Percentiles rank a stretch among this genome's conserved stretches.
Evolutionary conservation across 2,888 invertebrate genomes (phyloP).

Genomic region (Campopleginae sp.): DNA sequence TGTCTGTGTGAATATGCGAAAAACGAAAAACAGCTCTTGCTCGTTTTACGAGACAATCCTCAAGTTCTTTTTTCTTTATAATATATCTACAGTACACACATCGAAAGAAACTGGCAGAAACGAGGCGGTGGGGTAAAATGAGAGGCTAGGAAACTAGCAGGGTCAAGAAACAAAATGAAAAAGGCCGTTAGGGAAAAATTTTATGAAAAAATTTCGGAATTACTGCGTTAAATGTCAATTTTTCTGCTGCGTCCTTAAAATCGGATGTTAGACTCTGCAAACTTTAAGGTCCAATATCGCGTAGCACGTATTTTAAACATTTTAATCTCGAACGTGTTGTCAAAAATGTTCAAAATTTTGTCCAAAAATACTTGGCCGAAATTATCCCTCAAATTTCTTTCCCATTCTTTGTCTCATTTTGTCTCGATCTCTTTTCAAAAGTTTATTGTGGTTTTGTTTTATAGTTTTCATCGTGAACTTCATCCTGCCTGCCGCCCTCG

Average conservation of each 20-base stretch:
- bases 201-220: too few species aligned
- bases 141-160: neutral
- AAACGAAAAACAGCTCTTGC: slow-evolving; percentile 25
- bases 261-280: too few species aligned
- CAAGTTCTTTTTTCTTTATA: slow-evolving; percentile 35
- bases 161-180: neutral
- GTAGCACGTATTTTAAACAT: too few species aligned
- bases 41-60: slow-evolving; percentile 48
- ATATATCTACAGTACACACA: neutral
- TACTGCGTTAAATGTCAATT: too few species aligned
- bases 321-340: too few species aligned
- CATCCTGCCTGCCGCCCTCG: neutral
- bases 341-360: too few species aligned
- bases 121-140: neutral
- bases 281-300: too few species aligned
- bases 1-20: slow-evolving; percentile 10
- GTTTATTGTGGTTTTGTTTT: neutral
- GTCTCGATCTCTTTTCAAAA: neutral
- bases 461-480: slow-evolving; percentile 16
- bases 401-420: neutral
- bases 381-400: neutral
- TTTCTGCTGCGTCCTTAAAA: too few species aligned
- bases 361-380: too few species aligned
- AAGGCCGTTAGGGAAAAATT: too few species aligned
- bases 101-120: neutral